A percentile compares a stretch with the other conserved stretches of the same genome.
These are phyloP conservation scores for Amphiprion clarkii DNA, from an alignment of 2,797 vertebrate species.

Conservation along the genomic window DNA sequence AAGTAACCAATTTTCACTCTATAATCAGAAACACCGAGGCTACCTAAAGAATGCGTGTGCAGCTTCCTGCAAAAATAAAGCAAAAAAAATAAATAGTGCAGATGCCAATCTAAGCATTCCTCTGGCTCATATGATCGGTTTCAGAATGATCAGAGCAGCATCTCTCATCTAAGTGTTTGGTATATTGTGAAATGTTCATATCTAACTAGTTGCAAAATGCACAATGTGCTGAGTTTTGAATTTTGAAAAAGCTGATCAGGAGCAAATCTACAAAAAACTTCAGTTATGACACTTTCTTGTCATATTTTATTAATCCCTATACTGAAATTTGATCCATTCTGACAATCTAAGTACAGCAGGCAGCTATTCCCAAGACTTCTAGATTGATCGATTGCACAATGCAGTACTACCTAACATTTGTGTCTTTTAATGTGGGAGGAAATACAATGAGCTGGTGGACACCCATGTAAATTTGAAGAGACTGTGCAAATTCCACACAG, in stretches of 20 bases:
- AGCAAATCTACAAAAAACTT: conserved; percentile 8
- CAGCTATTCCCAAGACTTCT: neutral
- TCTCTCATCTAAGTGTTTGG: conserved; percentile 9
- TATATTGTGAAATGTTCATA: conserved; percentile 29
- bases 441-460: neutral
- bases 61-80: no score
- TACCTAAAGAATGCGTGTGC: neutral
- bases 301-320: conserved; percentile 18
- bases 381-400: neutral
- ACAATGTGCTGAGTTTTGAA: conserved; percentile 27
- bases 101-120: conserved; percentile 1
- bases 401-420: neutral
- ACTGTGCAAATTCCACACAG: neutral
- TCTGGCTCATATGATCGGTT: conserved; percentile 8
- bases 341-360: conserved; percentile 11
- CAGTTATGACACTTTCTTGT: conserved; percentile 10
- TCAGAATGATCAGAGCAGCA: conserved; percentile 6
- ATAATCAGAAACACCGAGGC: neutral
- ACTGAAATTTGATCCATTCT: conserved; percentile 19
- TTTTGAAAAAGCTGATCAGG: conserved; percentile 34
- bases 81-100: neutral
- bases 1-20: neutral
- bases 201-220: conserved; percentile 17
- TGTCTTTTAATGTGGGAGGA: neutral
- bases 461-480: neutral